phyloP scores from a whole-genome alignment of 1,140 invertebrate species.

The Drosophila neocordata region DNA sequence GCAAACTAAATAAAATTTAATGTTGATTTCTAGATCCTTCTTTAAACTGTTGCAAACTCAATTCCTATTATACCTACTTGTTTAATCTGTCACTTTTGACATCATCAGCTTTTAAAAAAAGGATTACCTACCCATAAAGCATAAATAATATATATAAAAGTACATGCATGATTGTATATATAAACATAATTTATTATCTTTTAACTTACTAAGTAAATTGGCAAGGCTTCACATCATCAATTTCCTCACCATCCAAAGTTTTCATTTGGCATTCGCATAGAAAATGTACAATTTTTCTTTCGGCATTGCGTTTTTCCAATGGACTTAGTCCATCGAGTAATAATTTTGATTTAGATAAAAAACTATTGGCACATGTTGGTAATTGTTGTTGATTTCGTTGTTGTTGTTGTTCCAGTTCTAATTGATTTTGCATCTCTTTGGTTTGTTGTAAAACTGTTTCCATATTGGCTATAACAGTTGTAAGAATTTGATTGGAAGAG shows the following conservation, averaged over 20 bases:
- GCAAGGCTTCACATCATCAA: slow-evolving; percentile 63
- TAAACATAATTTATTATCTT: background rate
- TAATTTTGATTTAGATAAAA: slow-evolving; percentile 65
- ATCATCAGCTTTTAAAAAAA: too few species aligned
- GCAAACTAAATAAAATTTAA: too few species aligned
- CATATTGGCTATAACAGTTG: slow-evolving; percentile 66
- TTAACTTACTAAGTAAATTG: slow-evolving; percentile 40
- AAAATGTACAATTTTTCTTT: slow-evolving; percentile 74
- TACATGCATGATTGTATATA: too few species aligned
- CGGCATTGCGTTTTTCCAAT: slow-evolving; percentile 47
- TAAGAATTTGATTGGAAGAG: slow-evolving; percentile 52
- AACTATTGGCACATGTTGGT: slow-evolving; percentile 15
- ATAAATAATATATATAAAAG: too few species aligned
- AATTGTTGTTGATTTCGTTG: slow-evolving; percentile 14
- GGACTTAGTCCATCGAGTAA: slow-evolving; percentile 60
- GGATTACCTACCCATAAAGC: too few species aligned
- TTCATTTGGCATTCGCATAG: slow-evolving; percentile 77
- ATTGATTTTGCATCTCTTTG: slow-evolving; percentile 53
- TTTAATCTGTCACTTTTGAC: too few species aligned
- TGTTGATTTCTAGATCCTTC: too few species aligned
- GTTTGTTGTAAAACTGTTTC: slow-evolving; percentile 72
- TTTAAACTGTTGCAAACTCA: too few species aligned
- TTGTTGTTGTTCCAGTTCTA: slow-evolving; percentile 36
- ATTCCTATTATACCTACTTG: too few species aligned
- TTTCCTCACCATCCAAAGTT: slow-evolving; percentile 65